phyloP scores from a whole-genome alignment of 2,888 invertebrate genomes.

The Marronus borbonicus region DNA sequence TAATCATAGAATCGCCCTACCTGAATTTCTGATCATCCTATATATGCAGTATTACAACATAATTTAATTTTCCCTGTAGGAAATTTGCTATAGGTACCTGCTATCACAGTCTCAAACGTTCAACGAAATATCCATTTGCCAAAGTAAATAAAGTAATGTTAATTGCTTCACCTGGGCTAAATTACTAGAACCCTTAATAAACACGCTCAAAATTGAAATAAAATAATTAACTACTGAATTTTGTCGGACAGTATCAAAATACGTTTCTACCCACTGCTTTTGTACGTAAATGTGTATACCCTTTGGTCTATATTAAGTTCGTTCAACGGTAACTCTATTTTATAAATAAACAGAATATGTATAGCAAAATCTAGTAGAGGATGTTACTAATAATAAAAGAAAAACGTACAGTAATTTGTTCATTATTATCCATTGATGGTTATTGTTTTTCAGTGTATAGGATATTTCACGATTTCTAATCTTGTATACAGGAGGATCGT shows the following conservation, averaged over 20 bases:
- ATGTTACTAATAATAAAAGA: too few species aligned
- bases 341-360: too few species aligned
- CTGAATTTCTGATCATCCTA: too few species aligned
- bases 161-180: slow-evolving; percentile 56
- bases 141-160: slow-evolving; percentile 58
- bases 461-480: too few species aligned
- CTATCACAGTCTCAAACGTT: slow-evolving; percentile 47
- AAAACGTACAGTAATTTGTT: too few species aligned
- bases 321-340: too few species aligned
- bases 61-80: slow-evolving; percentile 30
- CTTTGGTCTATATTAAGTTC: too few species aligned
- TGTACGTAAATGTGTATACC: background rate
- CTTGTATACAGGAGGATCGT: too few species aligned
- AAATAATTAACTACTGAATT: slow-evolving; percentile 45
- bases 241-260: slow-evolving; percentile 30
- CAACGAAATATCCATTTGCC: slow-evolving; percentile 53
- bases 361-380: too few species aligned
- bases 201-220: slow-evolving; percentile 49
- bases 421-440: too few species aligned
- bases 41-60: slow-evolving; percentile 16
- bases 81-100: slow-evolving; percentile 16
- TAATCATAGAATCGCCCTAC: too few species aligned
- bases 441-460: too few species aligned
- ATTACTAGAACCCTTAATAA: slow-evolving; percentile 52
- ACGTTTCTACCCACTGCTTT: background rate